Evolutionary conservation across 2,888 invertebrate genomes (phyloP).

Genomic region (Danaus chrysippus): DNA sequence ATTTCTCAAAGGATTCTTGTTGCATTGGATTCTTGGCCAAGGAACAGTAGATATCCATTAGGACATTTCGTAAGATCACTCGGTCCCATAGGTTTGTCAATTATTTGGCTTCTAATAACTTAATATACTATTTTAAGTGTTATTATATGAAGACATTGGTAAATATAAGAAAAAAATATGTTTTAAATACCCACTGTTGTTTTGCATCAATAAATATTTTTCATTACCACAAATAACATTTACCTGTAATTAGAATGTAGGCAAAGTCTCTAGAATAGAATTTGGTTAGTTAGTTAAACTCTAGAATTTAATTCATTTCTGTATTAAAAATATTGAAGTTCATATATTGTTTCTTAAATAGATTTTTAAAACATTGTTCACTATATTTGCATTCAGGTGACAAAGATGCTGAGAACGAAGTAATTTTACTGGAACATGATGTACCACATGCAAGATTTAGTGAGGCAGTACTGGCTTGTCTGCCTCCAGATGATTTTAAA

Average conservation of each 20-base stretch:
- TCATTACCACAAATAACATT: no score
- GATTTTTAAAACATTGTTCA: no score
- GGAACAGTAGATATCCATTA: slow-evolving; percentile 93
- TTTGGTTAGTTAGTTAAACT: no score
- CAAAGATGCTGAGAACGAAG: slow-evolving; percentile 97
- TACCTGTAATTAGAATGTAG: no score
- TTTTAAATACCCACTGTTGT: no score
- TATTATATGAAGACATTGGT: no score
- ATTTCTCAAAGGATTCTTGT: slow-evolving; percentile 94
- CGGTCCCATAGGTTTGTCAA: slow-evolving; percentile 83
- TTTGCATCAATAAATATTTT: no score
- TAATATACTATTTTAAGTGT: no score
- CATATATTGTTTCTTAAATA: background rate
- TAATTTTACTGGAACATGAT: slow-evolving; percentile 96
- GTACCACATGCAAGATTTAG: slow-evolving; percentile 98
- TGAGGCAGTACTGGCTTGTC: slow-evolving; percentile 93
- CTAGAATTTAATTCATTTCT: no score
- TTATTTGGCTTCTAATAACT: no score
- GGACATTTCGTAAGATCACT: slow-evolving; percentile 97
- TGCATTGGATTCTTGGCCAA: slow-evolving; percentile 97
- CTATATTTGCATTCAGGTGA: slow-evolving; percentile 80
- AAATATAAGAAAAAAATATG: no score
- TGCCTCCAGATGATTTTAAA: slow-evolving; percentile 93
- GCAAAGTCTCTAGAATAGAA: no score
- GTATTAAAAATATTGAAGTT: background rate